Evolutionary conservation across 2,797 vertebrate genomes (phyloP), one percentile per base, ranked within the genome.

Genomic region (Coendou prehensilis): DNA sequence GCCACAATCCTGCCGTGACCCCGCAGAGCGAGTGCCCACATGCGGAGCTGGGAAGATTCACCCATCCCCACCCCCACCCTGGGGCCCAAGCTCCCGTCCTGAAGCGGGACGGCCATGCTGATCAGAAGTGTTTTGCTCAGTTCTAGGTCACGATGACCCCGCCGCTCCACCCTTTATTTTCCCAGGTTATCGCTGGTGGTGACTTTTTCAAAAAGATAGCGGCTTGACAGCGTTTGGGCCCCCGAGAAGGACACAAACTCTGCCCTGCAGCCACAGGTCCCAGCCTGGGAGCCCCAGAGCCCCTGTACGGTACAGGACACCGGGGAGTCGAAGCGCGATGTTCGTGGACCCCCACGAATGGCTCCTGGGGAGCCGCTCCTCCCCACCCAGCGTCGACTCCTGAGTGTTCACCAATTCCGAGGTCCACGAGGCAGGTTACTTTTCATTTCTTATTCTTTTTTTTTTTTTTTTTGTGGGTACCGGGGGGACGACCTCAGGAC

Each of bases 81-180:
- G 41, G 20, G 57, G 41, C 56, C 89, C 75, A n/a, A 56, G 89
- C 50, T 11, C 1, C n/a, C 79, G 33, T 2, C 41, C 41, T 1
- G 20, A 73, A 41, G 23, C 26, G 2, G 23, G 2, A 97, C 97
- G 97, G 96, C 81, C 93, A 64, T 59, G 45, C 91, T 94, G 98
- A 98, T 98, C 97, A 96, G 93, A 98, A 93, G 96, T 90, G 78
- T 96, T 91, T 96, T 95, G 28, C 96, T 91, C 96, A 87, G 78
- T 85, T 98, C 92, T 76, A 69, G 98, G 98, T 98, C 98, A 98
- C 87, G 81, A 45, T 96, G 98, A 98, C 98, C 98, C 95, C 80
- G 82, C 94, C 92, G 63, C 83, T 41, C 37, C 96, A 92, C 91
- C 76, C 89, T 97, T 91, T 89, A 96, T 95, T 57, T 59, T 33